Conservation (phyloP, 37 sponge, comb jelly and placozoan species). For the Eunapius fragilis region DNA sequence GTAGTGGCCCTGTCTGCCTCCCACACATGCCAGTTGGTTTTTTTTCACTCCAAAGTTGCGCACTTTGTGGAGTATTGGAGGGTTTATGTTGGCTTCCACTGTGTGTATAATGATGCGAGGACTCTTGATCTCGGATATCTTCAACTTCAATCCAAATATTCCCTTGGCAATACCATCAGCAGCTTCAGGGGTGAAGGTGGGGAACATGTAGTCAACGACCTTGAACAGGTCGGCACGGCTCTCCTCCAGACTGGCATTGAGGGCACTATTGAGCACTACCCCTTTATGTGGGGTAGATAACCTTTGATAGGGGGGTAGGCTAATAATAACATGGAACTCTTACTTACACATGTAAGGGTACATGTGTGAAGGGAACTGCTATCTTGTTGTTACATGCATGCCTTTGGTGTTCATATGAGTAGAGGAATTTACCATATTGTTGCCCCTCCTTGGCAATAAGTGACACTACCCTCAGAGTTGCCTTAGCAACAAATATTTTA, state of each 20-base stretch:
- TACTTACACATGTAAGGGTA: too few species aligned
- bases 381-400: too few species aligned
- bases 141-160: constrained; percentile 14
- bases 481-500: too few species aligned
- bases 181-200: constrained; percentile 1
- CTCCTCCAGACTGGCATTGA: constrained; percentile 21
- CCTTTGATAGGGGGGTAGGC: too few species aligned
- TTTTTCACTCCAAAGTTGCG: constrained; percentile 21
- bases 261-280: too few species aligned
- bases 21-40: constrained; percentile 47
- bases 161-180: constrained; percentile 22
- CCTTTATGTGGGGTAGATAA: too few species aligned
- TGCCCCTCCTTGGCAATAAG: too few species aligned
- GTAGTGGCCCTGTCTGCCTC: constrained; percentile 48
- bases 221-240: constrained; percentile 7
- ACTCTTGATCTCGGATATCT: constrained; percentile 2
- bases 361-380: too few species aligned
- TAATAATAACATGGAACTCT: too few species aligned
- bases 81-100: constrained; percentile 30
- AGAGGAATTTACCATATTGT: too few species aligned
- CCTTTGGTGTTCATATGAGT: too few species aligned
- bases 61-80: constrained; percentile 44
- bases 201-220: constrained; percentile 9
- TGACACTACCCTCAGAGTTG: too few species aligned
- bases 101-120: constrained; percentile 37